Evolutionary conservation across 2,113 vertebrate species (phyloP), one percentile per base, ranked within the genome.

Genomic region (Callorhinus ursinus): DNA sequence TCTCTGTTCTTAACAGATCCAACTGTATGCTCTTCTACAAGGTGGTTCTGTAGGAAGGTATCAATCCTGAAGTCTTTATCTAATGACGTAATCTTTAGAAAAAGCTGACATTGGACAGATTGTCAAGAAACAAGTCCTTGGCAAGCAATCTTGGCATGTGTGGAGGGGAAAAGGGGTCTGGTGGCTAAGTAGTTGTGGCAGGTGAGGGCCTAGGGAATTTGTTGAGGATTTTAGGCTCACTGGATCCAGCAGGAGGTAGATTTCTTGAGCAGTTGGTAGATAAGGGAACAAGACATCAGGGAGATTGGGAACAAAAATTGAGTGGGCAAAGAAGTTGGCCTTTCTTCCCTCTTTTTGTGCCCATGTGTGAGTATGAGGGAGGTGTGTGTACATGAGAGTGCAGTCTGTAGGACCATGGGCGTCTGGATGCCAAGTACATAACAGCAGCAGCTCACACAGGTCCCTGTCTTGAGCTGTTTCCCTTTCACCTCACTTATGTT

Each of bases 261-360:
- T 26, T 11, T 79, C 84, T 42, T 71, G 77, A 96, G 92, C 69
- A 71, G 87, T 65, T 95, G 95, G 77, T 88, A 72, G 49, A 80
- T 69, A 49, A 85, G 22, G 51, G 22, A 72, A 67, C 55, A 77
- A 55, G 89, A 42, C 74, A 46, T 76, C 80, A 87, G 90, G 57
- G 72, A 87, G 51, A 39, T 59, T 77, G 65, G 81, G 65, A 81
- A 87, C 42, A 42, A 22, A 90, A 83, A 28, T 31, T 51, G 67
- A 46, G n/a, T 61, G 59, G 67, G 59, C 69, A 85, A 69, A 57
- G 18, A 61, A 46, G 53, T 11, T 63, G 90, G 53, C 49, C 89
- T 90, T 59, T 42, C 53, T n/a, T 39, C 33, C n/a, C 39, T 63
- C 36, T 57, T 22, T 55, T 42, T 42, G 12, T 42, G 39, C 7